Evolutionary conservation across 2,888 invertebrate species (phyloP).

Genomic region (Agonopterix heracliana): DNA sequence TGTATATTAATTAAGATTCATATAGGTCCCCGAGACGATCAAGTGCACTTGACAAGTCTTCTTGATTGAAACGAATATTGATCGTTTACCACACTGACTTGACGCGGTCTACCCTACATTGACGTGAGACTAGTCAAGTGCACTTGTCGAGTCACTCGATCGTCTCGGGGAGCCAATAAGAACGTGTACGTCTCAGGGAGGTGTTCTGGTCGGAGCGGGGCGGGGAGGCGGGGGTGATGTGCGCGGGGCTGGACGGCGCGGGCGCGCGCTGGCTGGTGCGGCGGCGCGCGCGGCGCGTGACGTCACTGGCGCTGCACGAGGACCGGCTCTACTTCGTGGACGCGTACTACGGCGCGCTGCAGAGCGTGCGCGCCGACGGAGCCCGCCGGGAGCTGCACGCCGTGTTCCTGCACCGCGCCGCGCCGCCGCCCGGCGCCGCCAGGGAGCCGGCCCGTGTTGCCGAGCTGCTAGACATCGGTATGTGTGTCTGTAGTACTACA

Average conservation of each 20-base stretch:
- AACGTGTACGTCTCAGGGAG: constrained; percentile 61
- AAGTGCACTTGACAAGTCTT: too few relatives aligned
- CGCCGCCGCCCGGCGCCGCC: constrained; percentile 18
- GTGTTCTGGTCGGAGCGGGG: constrained; percentile 87
- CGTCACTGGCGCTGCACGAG: constrained; percentile 85
- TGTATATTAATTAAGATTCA: too few relatives aligned
- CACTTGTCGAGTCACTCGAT: too few relatives aligned
- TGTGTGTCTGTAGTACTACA: too few relatives aligned
- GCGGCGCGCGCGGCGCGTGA: constrained; percentile 81
- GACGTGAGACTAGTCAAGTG: too few relatives aligned
- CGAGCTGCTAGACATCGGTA: too few relatives aligned
- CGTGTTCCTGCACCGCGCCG: constrained; percentile 27
- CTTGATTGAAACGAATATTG: too few relatives aligned
- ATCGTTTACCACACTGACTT: too few relatives aligned
- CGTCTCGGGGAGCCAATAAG: too few relatives aligned
- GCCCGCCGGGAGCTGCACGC: constrained; percentile 68
- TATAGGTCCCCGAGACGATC: too few relatives aligned
- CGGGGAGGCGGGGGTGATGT: constrained; percentile 77
- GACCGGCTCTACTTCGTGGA: constrained; percentile 91
- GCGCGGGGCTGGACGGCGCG: constrained; percentile 80
- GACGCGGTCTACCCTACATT: too few relatives aligned
- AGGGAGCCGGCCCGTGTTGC: constrained; percentile 10
- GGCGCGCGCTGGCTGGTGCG: constrained; percentile 71
- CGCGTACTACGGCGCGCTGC: constrained; percentile 83
- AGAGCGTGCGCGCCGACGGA: constrained; percentile 82